A percentile compares a stretch with the other conserved stretches of the same genome.
Conservation (phyloP, 2,888 invertebrate species). For the Plagiodera versicolora region DNA sequence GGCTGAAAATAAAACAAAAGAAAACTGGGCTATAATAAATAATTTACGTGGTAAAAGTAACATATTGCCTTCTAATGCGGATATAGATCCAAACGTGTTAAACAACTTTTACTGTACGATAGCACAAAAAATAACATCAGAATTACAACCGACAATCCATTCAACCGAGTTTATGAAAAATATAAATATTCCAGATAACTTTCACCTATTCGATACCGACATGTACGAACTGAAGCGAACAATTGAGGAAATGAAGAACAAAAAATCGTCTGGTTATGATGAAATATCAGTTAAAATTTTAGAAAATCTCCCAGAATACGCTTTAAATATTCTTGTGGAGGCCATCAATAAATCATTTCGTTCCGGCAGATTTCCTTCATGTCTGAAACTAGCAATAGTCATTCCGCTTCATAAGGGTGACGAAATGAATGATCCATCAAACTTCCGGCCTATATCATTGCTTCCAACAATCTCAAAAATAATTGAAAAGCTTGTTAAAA, state of each 20-base stretch:
- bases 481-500: background rate
- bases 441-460: background rate
- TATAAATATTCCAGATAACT: too few relatives aligned
- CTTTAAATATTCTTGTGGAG: background rate
- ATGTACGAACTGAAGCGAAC: background rate
- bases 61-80: too few relatives aligned
- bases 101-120: too few relatives aligned
- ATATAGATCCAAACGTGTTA: too few relatives aligned
- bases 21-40: too few relatives aligned
- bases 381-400: background rate
- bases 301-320: background rate
- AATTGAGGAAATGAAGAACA: background rate
- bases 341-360: background rate
- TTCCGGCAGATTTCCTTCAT: background rate
- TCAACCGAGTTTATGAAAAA: too few relatives aligned
- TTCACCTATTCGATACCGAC: too few relatives aligned
- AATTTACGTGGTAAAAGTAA: too few relatives aligned
- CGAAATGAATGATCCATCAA: background rate
- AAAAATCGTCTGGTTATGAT: background rate
- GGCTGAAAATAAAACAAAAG: too few relatives aligned
- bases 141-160: too few relatives aligned
- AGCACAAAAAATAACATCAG: too few relatives aligned
- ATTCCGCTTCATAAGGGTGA: background rate
- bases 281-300: background rate
- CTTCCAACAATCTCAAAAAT: background rate